These are phyloP conservation scores for Archips xylosteana DNA, from an alignment of 2,888 invertebrate genomes.

Conservation along the genomic window DNA sequence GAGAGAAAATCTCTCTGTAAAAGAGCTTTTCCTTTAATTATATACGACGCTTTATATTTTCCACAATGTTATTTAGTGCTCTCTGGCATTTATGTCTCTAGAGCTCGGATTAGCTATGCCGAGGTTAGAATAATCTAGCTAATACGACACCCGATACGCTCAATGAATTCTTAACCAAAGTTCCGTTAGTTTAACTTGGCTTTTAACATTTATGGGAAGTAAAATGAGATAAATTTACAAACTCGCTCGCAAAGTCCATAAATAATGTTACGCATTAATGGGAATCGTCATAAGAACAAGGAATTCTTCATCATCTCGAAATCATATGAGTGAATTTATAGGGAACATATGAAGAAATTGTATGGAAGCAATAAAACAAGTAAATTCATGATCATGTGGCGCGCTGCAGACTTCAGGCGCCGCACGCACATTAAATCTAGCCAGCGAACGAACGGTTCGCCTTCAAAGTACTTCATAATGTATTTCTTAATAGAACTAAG, in stretches of 20 bases:
- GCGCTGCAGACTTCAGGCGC: slow-evolving; percentile 78
- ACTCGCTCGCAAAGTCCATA: not conserved
- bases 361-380: slow-evolving; percentile 74
- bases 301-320: slow-evolving; percentile 44
- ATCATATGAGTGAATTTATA: slow-evolving; percentile 56
- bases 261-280: slow-evolving; percentile 7
- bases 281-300: not conserved
- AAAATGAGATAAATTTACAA: slow-evolving; percentile 3
- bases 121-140: slow-evolving; percentile 47
- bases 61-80: slow-evolving; percentile 63
- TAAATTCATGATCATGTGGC: slow-evolving; percentile 71
- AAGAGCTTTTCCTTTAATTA: slow-evolving; percentile 23
- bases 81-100: slow-evolving; percentile 49
- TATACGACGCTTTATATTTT: slow-evolving; percentile 57
- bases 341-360: slow-evolving; percentile 67
- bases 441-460: slow-evolving; percentile 32
- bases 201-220: slow-evolving; percentile 11
- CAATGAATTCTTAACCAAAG: slow-evolving; percentile 41
- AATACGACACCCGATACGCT: slow-evolving; percentile 48
- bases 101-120: slow-evolving; percentile 44
- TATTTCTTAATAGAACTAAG: slow-evolving; percentile 38
- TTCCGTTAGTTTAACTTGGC: not conserved
- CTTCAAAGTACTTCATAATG: slow-evolving; percentile 33
- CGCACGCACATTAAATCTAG: slow-evolving; percentile 57
- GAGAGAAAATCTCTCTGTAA: slow-evolving; percentile 15